Percentiles rank a stretch among this genome's conserved stretches.
These are phyloP conservation scores for Chydorus sphaericus DNA, from an alignment of 2,888 invertebrate genomes.

Conservation along the genomic window DNA sequence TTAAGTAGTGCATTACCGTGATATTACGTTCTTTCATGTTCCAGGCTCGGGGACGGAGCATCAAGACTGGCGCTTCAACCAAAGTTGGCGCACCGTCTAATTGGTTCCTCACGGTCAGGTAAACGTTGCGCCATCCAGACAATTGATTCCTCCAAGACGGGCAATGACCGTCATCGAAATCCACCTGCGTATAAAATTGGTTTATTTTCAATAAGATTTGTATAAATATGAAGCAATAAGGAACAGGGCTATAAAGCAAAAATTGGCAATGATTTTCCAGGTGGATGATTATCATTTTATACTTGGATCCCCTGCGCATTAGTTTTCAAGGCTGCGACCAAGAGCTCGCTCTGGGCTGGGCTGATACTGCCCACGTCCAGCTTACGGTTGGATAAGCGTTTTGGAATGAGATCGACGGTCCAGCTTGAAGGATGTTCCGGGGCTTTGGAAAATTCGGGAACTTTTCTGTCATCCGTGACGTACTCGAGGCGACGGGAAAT, in stretches of 20 bases:
- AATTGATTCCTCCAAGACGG: conserved; percentile 56
- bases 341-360: conserved; percentile 42
- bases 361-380: conserved; percentile 50
- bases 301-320: conserved; percentile 44
- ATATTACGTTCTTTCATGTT: conserved; percentile 54
- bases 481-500: conserved; percentile 16
- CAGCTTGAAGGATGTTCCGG: conserved; percentile 36
- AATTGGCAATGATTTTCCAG: neutral
- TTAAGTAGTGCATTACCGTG: conserved; percentile 29
- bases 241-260: neutral
- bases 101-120: conserved; percentile 37
- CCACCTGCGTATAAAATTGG: too few relatives aligned
- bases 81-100: conserved; percentile 38
- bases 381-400: conserved; percentile 41
- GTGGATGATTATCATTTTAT: too few relatives aligned
- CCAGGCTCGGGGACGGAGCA: conserved; percentile 56
- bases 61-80: conserved; percentile 41
- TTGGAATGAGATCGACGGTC: conserved; percentile 42
- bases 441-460: conserved; percentile 33
- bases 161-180: conserved; percentile 57
- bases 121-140: conserved; percentile 43
- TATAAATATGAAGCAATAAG: neutral
- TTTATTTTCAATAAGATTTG: neutral
- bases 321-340: conserved; percentile 37
- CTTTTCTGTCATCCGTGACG: conserved; percentile 22